Base-by-base conservation (phyloP, 37 sponge, comb jelly and placozoan genomes). In the Ephydatia muelleri region DNA sequence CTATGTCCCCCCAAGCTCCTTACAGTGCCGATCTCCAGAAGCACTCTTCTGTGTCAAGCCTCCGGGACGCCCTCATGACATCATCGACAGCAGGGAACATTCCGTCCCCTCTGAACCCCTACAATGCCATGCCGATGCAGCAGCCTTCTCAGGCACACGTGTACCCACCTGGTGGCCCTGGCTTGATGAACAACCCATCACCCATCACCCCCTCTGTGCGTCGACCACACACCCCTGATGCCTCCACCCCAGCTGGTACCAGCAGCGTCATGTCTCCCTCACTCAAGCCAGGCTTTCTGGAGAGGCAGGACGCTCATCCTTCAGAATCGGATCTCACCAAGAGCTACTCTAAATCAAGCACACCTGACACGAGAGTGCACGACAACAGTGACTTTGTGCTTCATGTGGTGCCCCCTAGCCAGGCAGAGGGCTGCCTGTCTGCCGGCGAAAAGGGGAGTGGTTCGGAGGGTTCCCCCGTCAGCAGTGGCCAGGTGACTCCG, bases 1-100 rank as follows among this genome's bases (percentile, higher is more conserved):
- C 82, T 40, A 34, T 71, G 82, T 82, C 82, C 49, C 82, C 82
- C 0, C 72, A 43, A 22, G 39, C 72, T 0, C 82, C 72, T 12
- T 82, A 30, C 21, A 75, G 73, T 22, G 49, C 74, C 29, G 85
- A 84, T n/a, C 67, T 84, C 1, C 32, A 77, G 64, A 89, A 89
- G 67, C 68, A 79, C n/a, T 23, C 76, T 14, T 89, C 89, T 19
- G 82, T 89, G 0, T 89, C 89, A 21, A 89, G 84, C 65, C 84
- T 89, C 9, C 75, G 84, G 3, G 89, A 89, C 67, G 89, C 84
- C 73, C 81, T 89, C 4, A 35, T n/a, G n/a, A n/a, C n/a, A n/a
- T n/a, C 81, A 23, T 22, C 82, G 12, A 6, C 6, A 3, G 6
- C 3, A 3, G 6, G 6, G 6, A 43, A 43, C 43, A 43, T 9